phyloP scores from a whole-genome alignment of 2,888 invertebrate genomes.

The Scrobipalpa atriplicella region DNA sequence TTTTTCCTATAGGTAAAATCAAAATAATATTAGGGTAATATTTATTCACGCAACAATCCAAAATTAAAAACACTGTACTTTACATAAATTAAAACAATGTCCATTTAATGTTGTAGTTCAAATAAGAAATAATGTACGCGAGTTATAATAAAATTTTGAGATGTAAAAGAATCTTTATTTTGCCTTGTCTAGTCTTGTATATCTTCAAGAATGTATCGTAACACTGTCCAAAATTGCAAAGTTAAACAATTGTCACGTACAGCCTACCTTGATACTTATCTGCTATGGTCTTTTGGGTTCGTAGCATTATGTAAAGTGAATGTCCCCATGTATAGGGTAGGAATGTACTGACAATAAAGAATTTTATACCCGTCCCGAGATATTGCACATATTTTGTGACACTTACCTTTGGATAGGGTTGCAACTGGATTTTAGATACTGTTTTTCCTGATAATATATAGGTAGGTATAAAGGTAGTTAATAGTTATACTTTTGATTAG shows the following conservation, averaged over 20 bases:
- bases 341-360: constrained; percentile 41
- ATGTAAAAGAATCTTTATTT: too few relatives aligned
- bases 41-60: too few relatives aligned
- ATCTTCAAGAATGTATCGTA: neutral
- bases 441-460: too few relatives aligned
- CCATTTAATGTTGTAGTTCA: too few relatives aligned
- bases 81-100: too few relatives aligned
- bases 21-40: too few relatives aligned
- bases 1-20: too few relatives aligned
- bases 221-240: constrained; percentile 31
- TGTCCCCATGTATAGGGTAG: constrained; percentile 33
- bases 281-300: constrained; percentile 11
- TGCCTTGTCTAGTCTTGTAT: neutral
- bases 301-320: constrained; percentile 47
- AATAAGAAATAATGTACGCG: too few relatives aligned
- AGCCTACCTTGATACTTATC: constrained; percentile 15
- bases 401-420: neutral
- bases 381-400: constrained; percentile 34
- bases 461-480: too few relatives aligned
- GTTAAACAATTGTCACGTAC: constrained; percentile 53
- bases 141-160: too few relatives aligned
- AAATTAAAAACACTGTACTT: too few relatives aligned
- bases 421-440: neutral
- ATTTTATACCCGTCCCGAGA: constrained; percentile 43
- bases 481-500: too few relatives aligned